A percentile compares a stretch with the other conserved stretches of the same genome.
phyloP scores from a whole-genome alignment of 1,140 invertebrate genomes.

The Grapholita molesta region DNA sequence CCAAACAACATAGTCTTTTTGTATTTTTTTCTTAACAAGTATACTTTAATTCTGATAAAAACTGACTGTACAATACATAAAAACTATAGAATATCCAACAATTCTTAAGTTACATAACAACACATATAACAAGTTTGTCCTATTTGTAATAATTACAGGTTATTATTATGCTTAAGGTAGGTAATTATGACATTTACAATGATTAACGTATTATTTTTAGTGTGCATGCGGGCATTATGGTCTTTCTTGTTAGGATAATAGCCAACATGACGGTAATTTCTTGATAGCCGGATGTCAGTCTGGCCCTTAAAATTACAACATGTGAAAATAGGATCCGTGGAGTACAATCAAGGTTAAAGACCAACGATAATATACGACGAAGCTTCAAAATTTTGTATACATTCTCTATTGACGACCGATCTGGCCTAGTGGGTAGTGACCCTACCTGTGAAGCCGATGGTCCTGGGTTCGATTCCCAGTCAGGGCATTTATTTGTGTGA shows the following conservation, averaged over 20 bases:
- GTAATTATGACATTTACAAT: not conserved
- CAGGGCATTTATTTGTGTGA: no score
- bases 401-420: no score
- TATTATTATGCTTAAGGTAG: not conserved
- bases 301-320: not conserved
- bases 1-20: no score
- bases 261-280: not conserved
- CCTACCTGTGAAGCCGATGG: no score
- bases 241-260: constrained; percentile 1
- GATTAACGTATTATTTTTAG: constrained; percentile 1
- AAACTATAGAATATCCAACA: not conserved
- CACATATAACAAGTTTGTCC: not conserved
- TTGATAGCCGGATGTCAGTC: constrained; percentile 3
- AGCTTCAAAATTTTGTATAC: no score
- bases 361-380: no score
- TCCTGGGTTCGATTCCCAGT: no score
- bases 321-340: not conserved
- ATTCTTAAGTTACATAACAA: not conserved
- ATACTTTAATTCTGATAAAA: no score
- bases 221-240: not conserved
- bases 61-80: no score
- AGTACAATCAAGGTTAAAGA: not conserved
- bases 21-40: no score
- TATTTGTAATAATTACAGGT: not conserved
- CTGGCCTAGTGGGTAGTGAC: no score